Evolutionary conservation across 2,888 invertebrate genomes (phyloP).

Genomic region (Drosophila mercatorum): DNA sequence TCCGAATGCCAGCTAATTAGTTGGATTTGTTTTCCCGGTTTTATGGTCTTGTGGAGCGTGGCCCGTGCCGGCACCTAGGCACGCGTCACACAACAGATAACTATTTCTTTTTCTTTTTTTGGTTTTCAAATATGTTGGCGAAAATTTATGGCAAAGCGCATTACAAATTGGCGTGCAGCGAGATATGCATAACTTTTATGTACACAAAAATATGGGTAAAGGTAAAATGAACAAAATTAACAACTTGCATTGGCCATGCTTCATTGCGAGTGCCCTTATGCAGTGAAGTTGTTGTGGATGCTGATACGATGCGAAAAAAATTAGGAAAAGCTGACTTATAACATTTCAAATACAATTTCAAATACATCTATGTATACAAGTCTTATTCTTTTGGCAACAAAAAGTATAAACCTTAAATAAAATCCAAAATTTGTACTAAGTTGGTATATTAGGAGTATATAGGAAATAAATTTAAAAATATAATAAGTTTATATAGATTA

Average conservation of each 20-base stretch:
- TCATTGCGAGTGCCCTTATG: constrained; percentile 5
- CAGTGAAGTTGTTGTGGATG: background rate
- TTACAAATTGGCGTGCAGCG: constrained; percentile 15
- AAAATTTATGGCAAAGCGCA: constrained; percentile 19
- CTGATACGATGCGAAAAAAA: no score
- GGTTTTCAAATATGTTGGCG: constrained; percentile 4
- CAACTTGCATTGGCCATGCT: background rate
- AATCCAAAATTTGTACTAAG: no score
- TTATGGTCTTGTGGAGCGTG: constrained; percentile 39
- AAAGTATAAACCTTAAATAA: background rate
- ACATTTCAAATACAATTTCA: no score
- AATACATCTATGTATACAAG: no score
- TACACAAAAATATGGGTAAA: constrained; percentile 15
- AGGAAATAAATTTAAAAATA: no score
- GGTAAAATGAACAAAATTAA: constrained; percentile 8
- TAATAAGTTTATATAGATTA: no score
- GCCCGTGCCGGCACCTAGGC: constrained; percentile 29
- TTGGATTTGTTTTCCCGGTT: constrained; percentile 68
- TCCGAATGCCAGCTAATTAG: constrained; percentile 64
- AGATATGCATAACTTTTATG: constrained; percentile 4
- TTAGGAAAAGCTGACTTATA: background rate
- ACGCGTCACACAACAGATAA: constrained; percentile 58
- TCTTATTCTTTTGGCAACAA: background rate
- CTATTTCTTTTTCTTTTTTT: constrained; percentile 1
- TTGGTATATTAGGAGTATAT: no score